Percentiles rank a stretch among this genome's conserved stretches.
Conservation (phyloP, 2,888 invertebrate species). For the Hesperia comma region DNA sequence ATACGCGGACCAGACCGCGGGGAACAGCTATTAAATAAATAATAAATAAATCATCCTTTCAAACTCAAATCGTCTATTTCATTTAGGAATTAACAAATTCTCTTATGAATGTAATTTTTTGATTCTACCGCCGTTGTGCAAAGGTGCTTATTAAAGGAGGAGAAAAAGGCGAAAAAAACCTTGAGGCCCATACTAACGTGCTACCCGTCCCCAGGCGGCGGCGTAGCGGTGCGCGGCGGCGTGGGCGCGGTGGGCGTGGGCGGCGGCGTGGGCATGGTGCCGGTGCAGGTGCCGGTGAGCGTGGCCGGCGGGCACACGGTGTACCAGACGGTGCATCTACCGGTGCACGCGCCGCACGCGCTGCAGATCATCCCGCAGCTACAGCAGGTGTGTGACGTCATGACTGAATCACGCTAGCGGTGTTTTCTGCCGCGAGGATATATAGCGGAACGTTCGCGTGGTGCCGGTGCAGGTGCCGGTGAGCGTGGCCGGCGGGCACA, state of each 20-base stretch:
- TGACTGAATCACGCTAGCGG: no score
- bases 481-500: constrained; percentile 93
- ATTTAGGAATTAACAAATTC: no score
- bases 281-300: constrained; percentile 95
- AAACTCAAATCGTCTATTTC: no score
- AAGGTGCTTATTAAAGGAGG: no score
- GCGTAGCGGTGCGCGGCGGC: constrained; percentile 47
- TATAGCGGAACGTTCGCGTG: constrained; percentile 83
- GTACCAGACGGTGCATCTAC: constrained; percentile 97
- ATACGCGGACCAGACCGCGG: no score
- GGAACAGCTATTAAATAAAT: no score
- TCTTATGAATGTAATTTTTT: no score
- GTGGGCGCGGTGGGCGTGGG: constrained; percentile 54
- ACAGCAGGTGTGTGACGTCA: constrained; percentile 88
- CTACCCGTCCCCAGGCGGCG: constrained; percentile 49
- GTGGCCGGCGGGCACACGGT: constrained; percentile 95
- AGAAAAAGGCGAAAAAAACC: no score
- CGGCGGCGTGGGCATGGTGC: constrained; percentile 86
- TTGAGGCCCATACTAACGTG: no score
- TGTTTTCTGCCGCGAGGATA: no score
- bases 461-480: constrained; percentile 97
- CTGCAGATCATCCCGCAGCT: constrained; percentile 93
- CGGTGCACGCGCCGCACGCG: constrained; percentile 90
- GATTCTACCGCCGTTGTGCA: no score
- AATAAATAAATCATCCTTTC: no score